A percentile compares a stretch with the other conserved stretches of the same genome.
Conservation (phyloP, 2,113 vertebrate genomes). For the Gymnobelideus leadbeateri region DNA sequence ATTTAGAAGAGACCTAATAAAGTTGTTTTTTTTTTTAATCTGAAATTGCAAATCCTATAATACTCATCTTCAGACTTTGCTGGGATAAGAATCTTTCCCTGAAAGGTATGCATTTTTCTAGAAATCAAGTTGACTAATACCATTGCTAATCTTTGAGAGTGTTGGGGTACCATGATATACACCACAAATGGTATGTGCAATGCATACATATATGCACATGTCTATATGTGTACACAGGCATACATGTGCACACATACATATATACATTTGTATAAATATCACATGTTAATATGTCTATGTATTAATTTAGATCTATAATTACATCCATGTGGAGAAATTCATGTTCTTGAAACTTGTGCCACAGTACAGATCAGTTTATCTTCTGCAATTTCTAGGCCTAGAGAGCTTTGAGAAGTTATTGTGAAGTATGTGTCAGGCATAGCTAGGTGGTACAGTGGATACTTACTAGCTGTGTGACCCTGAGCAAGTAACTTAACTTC, state of each 20-base stretch:
- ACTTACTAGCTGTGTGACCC: not conserved
- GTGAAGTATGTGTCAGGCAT: not conserved
- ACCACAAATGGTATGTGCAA: not conserved
- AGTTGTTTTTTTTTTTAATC: not conserved
- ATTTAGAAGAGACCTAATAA: not conserved
- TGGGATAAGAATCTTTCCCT: not conserved
- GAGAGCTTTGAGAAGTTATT: not conserved
- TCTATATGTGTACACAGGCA: not conserved
- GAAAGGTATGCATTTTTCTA: not conserved
- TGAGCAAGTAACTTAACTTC: not conserved
- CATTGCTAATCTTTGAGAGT: not conserved
- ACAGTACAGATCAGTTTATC: not conserved
- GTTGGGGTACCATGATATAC: too few relatives aligned
- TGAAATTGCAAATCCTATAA: not conserved
- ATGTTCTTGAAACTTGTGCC: not conserved
- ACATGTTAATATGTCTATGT: not conserved
- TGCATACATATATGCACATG: not conserved
- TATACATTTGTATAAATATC: too few relatives aligned
- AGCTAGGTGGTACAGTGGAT: too few relatives aligned
- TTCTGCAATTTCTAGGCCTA: not conserved
- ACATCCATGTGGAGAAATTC: not conserved
- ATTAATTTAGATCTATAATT: not conserved
- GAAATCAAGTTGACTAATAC: not conserved
- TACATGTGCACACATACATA: not conserved
- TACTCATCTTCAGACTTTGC: not conserved